These are phyloP conservation scores for Athalia circularis DNA, from an alignment of 2,888 invertebrate genomes.

Conservation along the genomic window DNA sequence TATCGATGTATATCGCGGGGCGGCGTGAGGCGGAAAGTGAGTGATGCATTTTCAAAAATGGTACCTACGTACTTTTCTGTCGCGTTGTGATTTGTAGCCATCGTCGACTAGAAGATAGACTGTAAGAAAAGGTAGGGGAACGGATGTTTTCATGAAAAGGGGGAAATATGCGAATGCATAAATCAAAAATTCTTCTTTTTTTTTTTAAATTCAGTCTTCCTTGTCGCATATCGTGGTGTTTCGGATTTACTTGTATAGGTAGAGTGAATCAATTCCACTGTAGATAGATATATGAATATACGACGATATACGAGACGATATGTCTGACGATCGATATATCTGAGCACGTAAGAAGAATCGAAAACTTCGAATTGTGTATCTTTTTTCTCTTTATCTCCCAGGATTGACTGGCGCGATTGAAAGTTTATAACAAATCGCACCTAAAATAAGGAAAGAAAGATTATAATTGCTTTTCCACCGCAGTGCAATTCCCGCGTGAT, in stretches of 20 bases:
- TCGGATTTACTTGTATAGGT: background rate
- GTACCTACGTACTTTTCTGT: slow-evolving; percentile 14
- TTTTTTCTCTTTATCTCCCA: slow-evolving; percentile 24
- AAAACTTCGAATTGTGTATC: slow-evolving; percentile 7
- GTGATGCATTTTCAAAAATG: slow-evolving; percentile 27
- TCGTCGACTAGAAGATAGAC: slow-evolving; percentile 1
- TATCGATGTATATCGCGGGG: background rate
- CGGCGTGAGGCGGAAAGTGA: slow-evolving; percentile 13
- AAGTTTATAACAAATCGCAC: slow-evolving; percentile 6
- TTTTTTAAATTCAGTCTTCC: background rate
- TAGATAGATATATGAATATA: too few relatives aligned
- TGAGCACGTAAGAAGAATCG: background rate
- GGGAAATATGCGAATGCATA: slow-evolving; percentile 9
- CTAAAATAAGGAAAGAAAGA: slow-evolving; percentile 7
- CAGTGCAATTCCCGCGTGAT: background rate
- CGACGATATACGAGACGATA: too few relatives aligned
- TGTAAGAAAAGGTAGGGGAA: background rate
- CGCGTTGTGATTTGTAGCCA: slow-evolving; percentile 25
- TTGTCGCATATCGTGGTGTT: background rate
- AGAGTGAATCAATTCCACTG: slow-evolving; percentile 4
- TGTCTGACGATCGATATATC: too few relatives aligned
- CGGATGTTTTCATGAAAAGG: slow-evolving; percentile 11
- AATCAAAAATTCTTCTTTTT: background rate
- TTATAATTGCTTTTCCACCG: background rate
- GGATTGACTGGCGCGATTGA: slow-evolving; percentile 20